A percentile compares a stretch with the other conserved stretches of the same genome.
Conservation (phyloP, 2,797 vertebrate genomes). For the Taenioides sp. region DNA sequence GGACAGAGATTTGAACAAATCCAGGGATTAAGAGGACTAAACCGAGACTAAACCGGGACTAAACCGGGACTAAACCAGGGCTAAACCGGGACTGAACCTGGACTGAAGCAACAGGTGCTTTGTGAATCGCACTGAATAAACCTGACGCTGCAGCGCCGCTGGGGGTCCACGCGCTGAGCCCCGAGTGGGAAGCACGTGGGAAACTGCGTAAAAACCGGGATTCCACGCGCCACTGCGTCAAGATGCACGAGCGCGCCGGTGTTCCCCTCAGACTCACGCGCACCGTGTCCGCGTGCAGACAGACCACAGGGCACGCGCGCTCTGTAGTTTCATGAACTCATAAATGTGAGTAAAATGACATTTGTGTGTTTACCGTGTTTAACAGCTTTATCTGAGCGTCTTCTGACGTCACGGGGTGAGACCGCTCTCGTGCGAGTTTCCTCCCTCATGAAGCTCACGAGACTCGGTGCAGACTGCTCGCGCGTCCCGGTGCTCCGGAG, state of each 20-base stretch:
- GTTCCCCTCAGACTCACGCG: background rate
- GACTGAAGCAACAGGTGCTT: background rate
- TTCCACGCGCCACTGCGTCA: slow-evolving; percentile 26
- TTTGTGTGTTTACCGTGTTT: background rate
- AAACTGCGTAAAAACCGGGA: slow-evolving; percentile 28
- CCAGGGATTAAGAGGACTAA: background rate
- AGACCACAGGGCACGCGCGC: too few species aligned
- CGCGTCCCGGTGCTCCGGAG: too few species aligned
- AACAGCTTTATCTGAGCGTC: background rate
- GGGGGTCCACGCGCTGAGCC: background rate
- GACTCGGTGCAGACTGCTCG: background rate
- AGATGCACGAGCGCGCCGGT: slow-evolving; percentile 18
- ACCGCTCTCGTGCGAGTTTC: background rate
- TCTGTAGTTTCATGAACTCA: background rate
- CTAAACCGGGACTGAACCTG: background rate
- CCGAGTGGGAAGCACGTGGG: slow-evolving; percentile 59
- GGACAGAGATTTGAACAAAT: slow-evolving; percentile 32
- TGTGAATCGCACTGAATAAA: too few species aligned
- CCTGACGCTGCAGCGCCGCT: too few species aligned
- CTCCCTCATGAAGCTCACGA: background rate
- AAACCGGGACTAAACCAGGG: slow-evolving; percentile 6
- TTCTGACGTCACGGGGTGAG: background rate
- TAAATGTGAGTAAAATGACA: too few species aligned
- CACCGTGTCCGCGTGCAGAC: too few species aligned
- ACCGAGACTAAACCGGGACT: background rate